Conservation (phyloP, 2,797 vertebrate genomes). For the Poeciliopsis turneri region DNA sequence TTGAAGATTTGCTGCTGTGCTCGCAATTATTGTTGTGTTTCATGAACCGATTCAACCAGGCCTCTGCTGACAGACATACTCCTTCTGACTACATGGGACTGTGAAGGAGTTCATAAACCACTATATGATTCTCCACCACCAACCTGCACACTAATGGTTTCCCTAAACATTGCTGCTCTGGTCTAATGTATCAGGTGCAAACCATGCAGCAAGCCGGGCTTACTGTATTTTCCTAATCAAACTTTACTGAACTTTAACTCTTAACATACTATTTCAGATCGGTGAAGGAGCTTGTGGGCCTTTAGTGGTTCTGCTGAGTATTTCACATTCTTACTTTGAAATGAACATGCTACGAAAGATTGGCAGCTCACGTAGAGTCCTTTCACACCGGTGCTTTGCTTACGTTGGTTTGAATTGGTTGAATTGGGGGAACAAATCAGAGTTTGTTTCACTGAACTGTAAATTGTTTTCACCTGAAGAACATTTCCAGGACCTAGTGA, state of each 20-base stretch:
- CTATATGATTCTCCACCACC: background rate
- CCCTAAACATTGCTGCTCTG: background rate
- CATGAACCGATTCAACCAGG: background rate
- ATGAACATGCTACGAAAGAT: background rate
- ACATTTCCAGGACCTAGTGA: too few relatives aligned
- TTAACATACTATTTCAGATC: background rate
- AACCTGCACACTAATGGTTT: background rate
- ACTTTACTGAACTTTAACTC: background rate
- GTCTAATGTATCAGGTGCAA: background rate
- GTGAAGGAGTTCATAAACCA: background rate
- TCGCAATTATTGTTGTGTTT: background rate
- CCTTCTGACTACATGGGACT: background rate
- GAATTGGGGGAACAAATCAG: too few relatives aligned
- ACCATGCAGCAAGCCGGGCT: background rate
- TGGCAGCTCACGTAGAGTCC: background rate
- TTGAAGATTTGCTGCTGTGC: background rate
- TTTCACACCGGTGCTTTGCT: background rate
- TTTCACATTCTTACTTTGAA: background rate
- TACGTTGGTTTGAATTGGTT: background rate
- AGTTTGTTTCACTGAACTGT: too few relatives aligned
- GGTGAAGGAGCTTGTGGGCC: background rate
- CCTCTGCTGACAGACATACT: background rate
- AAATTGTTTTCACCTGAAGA: too few relatives aligned
- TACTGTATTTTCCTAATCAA: background rate
- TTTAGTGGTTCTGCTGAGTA: background rate